These are phyloP conservation scores for Mythimna vitellina DNA, from an alignment of 2,888 invertebrate genomes.

Conservation along the genomic window DNA sequence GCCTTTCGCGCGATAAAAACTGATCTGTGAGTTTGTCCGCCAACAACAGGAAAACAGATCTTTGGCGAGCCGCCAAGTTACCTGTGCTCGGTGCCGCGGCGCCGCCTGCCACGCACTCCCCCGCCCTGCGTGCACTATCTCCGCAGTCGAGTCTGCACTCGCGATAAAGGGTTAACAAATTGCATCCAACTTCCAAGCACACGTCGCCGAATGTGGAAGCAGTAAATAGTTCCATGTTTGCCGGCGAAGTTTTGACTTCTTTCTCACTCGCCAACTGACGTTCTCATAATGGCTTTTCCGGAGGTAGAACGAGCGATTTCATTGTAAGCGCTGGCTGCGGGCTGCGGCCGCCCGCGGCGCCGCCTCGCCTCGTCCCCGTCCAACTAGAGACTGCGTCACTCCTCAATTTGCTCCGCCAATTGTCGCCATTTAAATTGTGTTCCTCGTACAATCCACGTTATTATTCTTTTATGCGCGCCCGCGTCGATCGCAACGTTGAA, in stretches of 20 bases:
- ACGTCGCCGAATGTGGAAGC: conserved; percentile 85
- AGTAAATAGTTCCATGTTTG: conserved; percentile 87
- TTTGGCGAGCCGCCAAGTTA: conserved; percentile 88
- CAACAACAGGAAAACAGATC: conserved; percentile 90
- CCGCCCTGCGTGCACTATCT: conserved; percentile 65
- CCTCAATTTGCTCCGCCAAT: conserved; percentile 78
- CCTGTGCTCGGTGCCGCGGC: conserved; percentile 77
- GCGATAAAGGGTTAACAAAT: conserved; percentile 89
- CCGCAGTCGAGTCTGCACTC: conserved; percentile 71
- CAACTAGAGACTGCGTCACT: conserved; percentile 69
- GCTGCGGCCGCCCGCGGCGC: conserved; percentile 73
- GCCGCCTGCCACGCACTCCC: conserved; percentile 66
- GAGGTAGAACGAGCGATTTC: conserved; percentile 71
- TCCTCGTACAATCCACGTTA: conserved; percentile 82
- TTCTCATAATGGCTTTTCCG: conserved; percentile 83
- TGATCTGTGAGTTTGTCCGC: conserved; percentile 89
- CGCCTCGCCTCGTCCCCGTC: conserved; percentile 60
- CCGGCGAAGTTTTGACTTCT: conserved; percentile 87
- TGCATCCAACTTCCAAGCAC: conserved; percentile 86
- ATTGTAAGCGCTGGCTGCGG: conserved; percentile 73
- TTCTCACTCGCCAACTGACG: conserved; percentile 84
- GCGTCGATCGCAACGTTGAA: conserved; percentile 65
- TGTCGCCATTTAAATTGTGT: conserved; percentile 87
- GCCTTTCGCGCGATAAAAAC: conserved; percentile 90
- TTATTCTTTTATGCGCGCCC: conserved; percentile 80